Conservation (phyloP, 2,797 vertebrate species). For the Brotula barbata region DNA sequence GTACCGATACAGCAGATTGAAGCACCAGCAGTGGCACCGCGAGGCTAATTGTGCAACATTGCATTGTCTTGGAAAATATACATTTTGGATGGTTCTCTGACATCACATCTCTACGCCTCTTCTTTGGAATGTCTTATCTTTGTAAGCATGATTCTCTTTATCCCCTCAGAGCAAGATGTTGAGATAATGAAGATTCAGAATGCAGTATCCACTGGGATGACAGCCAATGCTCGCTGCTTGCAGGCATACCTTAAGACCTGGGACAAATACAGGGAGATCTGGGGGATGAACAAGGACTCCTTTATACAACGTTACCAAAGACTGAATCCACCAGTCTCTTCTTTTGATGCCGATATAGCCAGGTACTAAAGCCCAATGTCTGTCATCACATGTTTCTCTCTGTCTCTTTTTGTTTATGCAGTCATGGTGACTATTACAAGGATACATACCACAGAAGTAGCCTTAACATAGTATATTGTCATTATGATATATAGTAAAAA, state of each 20-base stretch:
- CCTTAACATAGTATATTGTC: no score
- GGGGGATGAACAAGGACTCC: constrained; percentile 87
- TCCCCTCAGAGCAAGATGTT: constrained; percentile 81
- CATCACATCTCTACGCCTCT: not conserved
- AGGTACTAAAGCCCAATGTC: constrained; percentile 70
- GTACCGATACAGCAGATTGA: no score
- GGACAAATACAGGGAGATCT: constrained; percentile 88
- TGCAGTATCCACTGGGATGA: constrained; percentile 80
- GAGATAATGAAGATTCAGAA: constrained; percentile 86
- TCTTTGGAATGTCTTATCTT: not conserved
- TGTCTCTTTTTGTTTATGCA: no score
- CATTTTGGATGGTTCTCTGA: not conserved
- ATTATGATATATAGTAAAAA: no score
- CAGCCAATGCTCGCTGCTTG: constrained; percentile 75
- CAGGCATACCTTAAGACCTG: constrained; percentile 86
- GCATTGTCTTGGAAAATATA: not conserved
- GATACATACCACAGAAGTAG: no score
- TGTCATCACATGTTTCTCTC: no score
- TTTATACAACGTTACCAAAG: constrained; percentile 85
- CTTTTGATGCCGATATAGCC: constrained; percentile 87
- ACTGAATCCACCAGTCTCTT: constrained; percentile 83
- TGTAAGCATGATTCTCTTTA: constrained; percentile 8
- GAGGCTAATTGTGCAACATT: no score
- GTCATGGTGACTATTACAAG: no score
- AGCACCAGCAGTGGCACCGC: no score